Conservation (phyloP, 2,113 vertebrate genomes). For the Ariopsis seemanni region DNA sequence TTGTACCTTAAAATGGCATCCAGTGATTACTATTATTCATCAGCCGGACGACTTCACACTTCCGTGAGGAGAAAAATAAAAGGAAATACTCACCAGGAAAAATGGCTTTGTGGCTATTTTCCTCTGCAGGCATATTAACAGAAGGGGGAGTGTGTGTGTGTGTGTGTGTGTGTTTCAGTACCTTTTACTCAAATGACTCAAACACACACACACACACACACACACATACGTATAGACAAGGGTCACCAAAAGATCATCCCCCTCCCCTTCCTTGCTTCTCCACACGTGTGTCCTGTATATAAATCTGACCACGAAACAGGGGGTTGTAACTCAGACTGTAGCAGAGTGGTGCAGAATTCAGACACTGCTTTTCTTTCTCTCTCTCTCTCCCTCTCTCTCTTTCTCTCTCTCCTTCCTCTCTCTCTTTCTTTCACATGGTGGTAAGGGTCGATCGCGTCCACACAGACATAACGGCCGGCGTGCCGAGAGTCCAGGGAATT, state of each 20-base stretch:
- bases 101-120: slow-evolving; percentile 33
- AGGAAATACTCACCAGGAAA: slow-evolving; percentile 26
- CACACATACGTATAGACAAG: not conserved
- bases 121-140: slow-evolving; percentile 28
- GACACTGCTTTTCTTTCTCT: not conserved
- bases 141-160: not conserved
- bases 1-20: slow-evolving; percentile 16
- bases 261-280: slow-evolving; percentile 64
- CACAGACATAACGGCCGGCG: slow-evolving; percentile 63
- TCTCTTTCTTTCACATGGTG: slow-evolving; percentile 11
- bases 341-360: slow-evolving; percentile 39
- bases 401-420: not conserved
- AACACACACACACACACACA: not conserved
- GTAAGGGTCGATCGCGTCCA: slow-evolving; percentile 63
- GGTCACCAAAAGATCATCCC: slow-evolving; percentile 16
- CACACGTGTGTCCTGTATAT: slow-evolving; percentile 82
- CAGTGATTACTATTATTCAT: slow-evolving; percentile 46
- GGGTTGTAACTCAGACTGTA: slow-evolving; percentile 72
- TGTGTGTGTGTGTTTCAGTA: too few relatives aligned
- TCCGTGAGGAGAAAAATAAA: slow-evolving; percentile 6
- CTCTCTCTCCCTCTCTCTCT: not conserved
- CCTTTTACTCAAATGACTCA: not conserved
- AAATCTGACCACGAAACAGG: slow-evolving; percentile 79
- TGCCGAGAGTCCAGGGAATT: slow-evolving; percentile 81
- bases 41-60: slow-evolving; percentile 25